A percentile compares a stretch with the other conserved stretches of the same genome.
Evolutionary conservation across 2,888 invertebrate species (phyloP).

Genomic region (Leucoptera coffeella): DNA sequence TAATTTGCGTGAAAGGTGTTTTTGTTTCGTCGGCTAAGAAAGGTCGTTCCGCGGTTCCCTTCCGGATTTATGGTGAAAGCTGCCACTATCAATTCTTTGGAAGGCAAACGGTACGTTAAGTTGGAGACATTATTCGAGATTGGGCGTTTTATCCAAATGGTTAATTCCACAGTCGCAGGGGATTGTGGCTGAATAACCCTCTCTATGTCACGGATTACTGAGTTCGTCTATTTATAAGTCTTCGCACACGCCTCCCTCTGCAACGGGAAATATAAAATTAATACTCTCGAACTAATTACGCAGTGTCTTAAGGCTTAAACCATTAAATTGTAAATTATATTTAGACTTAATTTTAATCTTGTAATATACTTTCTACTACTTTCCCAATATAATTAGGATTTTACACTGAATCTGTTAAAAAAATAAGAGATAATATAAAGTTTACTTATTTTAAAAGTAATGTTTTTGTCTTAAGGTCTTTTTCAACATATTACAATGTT

Average conservation of each 20-base stretch:
- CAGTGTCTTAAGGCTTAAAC: too few species aligned
- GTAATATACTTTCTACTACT: too few species aligned
- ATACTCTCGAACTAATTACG: too few species aligned
- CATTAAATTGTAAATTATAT: too few species aligned
- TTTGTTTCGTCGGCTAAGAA: slow-evolving; percentile 26
- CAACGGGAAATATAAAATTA: background rate
- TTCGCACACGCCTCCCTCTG: background rate
- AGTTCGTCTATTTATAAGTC: background rate
- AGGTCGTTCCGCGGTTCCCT: slow-evolving; percentile 17
- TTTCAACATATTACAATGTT: too few species aligned
- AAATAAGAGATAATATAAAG: too few species aligned
- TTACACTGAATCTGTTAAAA: too few species aligned
- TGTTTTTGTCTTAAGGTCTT: too few species aligned
- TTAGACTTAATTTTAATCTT: too few species aligned
- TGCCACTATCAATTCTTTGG: slow-evolving; percentile 17
- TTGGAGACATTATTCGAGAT: slow-evolving; percentile 6
- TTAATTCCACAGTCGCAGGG: background rate
- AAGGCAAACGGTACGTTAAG: slow-evolving; percentile 5
- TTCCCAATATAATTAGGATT: too few species aligned
- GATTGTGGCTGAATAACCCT: background rate
- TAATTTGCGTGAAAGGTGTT: too few species aligned
- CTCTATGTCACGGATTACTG: background rate
- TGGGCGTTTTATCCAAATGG: slow-evolving; percentile 5
- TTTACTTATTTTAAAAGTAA: too few species aligned
- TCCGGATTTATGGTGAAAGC: slow-evolving; percentile 15